Conservation (phyloP, 2,113 vertebrate species). For the Leptodactylus fuscus region DNA sequence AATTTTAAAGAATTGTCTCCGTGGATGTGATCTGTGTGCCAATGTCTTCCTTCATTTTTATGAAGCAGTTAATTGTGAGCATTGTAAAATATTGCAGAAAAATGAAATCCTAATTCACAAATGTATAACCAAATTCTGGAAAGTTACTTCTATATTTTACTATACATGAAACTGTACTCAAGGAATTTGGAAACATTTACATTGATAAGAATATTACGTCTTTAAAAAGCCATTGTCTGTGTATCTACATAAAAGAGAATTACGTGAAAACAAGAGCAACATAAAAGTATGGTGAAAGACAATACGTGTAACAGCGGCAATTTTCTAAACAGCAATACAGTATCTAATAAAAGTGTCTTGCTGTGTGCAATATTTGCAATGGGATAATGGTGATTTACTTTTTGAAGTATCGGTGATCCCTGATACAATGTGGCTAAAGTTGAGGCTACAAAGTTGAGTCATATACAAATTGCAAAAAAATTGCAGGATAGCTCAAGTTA, state of each 20-base stretch:
- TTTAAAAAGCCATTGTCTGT: background rate
- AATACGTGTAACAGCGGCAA: no score
- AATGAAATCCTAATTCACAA: background rate
- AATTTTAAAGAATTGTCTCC: constrained; percentile 33
- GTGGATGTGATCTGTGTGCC: background rate
- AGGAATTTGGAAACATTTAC: background rate
- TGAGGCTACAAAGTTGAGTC: no score
- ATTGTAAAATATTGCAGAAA: background rate
- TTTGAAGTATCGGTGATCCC: background rate
- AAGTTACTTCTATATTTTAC: background rate
- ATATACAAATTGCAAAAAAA: no score
- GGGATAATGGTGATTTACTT: background rate
- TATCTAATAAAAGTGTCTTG: background rate
- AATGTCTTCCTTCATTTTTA: constrained; percentile 34
- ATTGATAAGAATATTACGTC: background rate
- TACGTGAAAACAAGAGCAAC: background rate
- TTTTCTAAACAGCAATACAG: background rate
- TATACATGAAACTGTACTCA: background rate
- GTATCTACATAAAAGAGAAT: no score
- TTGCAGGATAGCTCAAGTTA: no score
- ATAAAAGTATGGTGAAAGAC: background rate
- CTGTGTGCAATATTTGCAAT: background rate
- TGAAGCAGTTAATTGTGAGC: fast-evolving
- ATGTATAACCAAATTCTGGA: background rate
- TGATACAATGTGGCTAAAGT: no score